Percentiles rank a stretch among this genome's conserved stretches.
Conservation (phyloP, 2,113 vertebrate species). For the Ifrita kowaldi region DNA sequence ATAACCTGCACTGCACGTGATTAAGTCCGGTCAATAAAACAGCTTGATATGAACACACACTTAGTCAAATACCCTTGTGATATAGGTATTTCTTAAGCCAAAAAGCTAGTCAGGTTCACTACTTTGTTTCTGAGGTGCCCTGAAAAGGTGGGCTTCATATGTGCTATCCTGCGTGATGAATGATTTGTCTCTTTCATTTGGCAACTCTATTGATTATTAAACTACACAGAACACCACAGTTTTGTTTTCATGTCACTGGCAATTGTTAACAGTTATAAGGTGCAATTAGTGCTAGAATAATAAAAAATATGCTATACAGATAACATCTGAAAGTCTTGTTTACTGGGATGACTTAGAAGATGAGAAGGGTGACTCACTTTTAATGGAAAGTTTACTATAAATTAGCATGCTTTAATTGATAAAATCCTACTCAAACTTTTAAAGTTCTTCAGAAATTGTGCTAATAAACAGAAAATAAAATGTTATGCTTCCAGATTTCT, state of each 20-base stretch:
- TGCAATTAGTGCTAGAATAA: background rate
- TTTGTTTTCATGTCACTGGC: background rate
- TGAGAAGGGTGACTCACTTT: background rate
- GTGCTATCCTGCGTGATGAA: background rate
- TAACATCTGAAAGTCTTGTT: background rate
- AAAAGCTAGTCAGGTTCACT: background rate
- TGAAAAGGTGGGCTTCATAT: background rate
- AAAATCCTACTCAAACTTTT: background rate
- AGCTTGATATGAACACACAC: fast-evolving
- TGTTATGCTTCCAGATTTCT: background rate
- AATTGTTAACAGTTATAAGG: background rate
- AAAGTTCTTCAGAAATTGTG: background rate
- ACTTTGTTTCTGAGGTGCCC: background rate
- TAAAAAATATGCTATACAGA: background rate
- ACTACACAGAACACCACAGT: background rate
- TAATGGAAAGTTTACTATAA: background rate
- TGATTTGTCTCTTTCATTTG: background rate
- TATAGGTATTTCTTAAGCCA: background rate
- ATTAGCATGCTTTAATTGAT: background rate
- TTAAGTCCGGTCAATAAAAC: background rate
- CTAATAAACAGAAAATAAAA: background rate
- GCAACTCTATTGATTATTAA: background rate
- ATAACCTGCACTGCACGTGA: fast-evolving
- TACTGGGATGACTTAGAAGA: background rate
- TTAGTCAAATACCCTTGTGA: background rate